Base-by-base conservation (phyloP, 37 sponge, comb jelly and placozoan species). In the Sycon ciliatum region DNA sequence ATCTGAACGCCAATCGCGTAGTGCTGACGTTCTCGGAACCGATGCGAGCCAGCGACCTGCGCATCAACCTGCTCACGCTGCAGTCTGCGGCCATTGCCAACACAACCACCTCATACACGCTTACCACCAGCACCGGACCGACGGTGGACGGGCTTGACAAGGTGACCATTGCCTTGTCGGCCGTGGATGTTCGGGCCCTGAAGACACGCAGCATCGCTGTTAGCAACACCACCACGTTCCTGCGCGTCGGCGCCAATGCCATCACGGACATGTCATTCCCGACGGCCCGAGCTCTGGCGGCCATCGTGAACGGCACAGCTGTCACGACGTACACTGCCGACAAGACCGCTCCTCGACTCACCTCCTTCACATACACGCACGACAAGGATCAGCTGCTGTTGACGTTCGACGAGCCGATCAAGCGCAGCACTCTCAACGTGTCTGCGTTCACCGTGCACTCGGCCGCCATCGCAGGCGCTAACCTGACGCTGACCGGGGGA, bases 1-100 rank as follows among this genome's bases (percentile, higher is more conserved):
- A 92, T 36, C 68, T 92, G 78, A 79, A 83, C 72, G 69, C 58
- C 20, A 83, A 87, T 34, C 68, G 71, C 3, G 70, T 92, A 2
- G 82, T 74, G 4, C 72, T 92, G 9, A 85, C 89, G 0, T 92
- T 87, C 64, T 71, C 81, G 73, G 93, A 92, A 39, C 93, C 93
- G 20, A 62, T 87, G n/a, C 38, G 76, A n/a, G 56, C 67, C 1
- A 2, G 37, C 0, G 39, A 56, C 22, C 35, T 84, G 1, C 66
- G 82, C 68, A 83, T 85, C 61, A 40, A 39, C 53, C 56, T 52
- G 11, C 78, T 92, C 54, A 83, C 85, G 7, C 62, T 92, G 7
- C 73, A 76, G 56, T 81, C 80, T 73, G 60, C 65, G 29, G 73
- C 69, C n/a, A n/a, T n/a, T n/a, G n/a, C n/a, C n/a, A n/a, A n/a